Evolutionary conservation across 2,113 vertebrate species (phyloP).

Genomic region (Beaufortia kweichowensis): DNA sequence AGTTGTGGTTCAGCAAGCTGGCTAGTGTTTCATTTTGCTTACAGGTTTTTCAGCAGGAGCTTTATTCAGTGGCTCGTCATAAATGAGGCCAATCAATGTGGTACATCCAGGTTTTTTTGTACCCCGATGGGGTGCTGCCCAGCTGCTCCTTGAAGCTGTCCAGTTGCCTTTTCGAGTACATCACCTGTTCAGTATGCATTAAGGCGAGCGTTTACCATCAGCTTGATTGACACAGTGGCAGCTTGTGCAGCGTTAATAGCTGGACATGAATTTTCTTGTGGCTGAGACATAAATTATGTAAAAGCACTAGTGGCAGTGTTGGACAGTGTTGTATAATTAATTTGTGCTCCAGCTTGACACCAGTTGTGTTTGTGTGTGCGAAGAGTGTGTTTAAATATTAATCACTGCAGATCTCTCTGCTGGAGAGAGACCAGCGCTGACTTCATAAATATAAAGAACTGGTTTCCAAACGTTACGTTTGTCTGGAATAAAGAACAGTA

Average conservation of each 20-base stretch:
- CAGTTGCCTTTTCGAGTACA: conserved; percentile 6
- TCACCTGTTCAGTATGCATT: conserved; percentile 43
- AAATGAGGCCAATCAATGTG: conserved; percentile 20
- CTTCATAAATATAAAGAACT: conserved; percentile 33
- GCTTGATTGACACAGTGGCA: conserved; percentile 56
- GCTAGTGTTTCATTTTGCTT: conserved; percentile 27
- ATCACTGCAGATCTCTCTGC: conserved; percentile 57
- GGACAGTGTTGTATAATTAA: conserved; percentile 75
- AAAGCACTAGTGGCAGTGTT: conserved; percentile 65
- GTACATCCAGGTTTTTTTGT: not conserved
- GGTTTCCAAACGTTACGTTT: not conserved
- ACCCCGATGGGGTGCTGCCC: not conserved
- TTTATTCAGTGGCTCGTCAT: conserved; percentile 7
- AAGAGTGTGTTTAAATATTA: conserved; percentile 70
- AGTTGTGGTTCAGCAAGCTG: conserved; percentile 7
- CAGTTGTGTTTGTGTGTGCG: conserved; percentile 72
- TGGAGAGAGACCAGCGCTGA: conserved; percentile 31
- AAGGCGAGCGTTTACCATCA: conserved; percentile 28
- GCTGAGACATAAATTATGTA: conserved; percentile 72
- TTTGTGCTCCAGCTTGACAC: conserved; percentile 74
- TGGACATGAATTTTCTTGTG: conserved; percentile 64
- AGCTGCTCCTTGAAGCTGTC: conserved; percentile 33
- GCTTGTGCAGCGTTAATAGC: conserved; percentile 63
- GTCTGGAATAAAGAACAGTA: not conserved
- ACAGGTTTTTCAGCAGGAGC: not conserved